These are phyloP conservation scores for Oreohelix idahoensis DNA, from an alignment of 1,140 invertebrate genomes.

Conservation along the genomic window DNA sequence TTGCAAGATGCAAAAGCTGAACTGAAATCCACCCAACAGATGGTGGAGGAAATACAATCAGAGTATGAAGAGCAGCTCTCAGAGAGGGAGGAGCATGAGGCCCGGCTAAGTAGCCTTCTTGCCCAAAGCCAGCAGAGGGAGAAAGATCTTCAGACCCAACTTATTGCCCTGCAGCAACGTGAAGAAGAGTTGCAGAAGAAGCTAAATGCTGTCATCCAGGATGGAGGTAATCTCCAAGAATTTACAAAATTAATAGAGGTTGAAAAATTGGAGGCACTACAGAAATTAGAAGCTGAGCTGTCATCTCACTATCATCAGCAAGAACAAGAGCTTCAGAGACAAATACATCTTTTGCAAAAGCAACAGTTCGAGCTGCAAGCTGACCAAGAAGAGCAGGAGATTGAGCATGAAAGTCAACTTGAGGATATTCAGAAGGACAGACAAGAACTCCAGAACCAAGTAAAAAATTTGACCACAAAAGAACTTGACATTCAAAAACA, in stretches of 20 bases:
- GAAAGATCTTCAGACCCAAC: conserved; percentile 24
- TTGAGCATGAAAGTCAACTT: conserved; percentile 17
- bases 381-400: neutral
- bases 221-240: neutral
- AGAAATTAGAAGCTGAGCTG: conserved; percentile 10
- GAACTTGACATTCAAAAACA: conserved; percentile 49
- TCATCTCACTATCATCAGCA: neutral
- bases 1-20: conserved; percentile 37
- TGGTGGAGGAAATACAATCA: conserved; percentile 39
- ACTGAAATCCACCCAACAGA: conserved; percentile 32
- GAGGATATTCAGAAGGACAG: conserved; percentile 28
- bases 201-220: neutral
- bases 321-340: conserved; percentile 22
- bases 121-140: conserved; percentile 23
- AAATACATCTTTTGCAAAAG: conserved; percentile 13
- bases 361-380: conserved; percentile 7
- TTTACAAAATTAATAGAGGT: neutral
- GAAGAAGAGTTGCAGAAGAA: conserved; percentile 1
- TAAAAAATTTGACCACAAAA: conserved; percentile 40
- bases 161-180: conserved; percentile 15
- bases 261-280: neutral
- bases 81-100: conserved; percentile 34
- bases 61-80: conserved; percentile 49
- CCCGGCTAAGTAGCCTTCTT: conserved; percentile 29
- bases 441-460: conserved; percentile 33